These are phyloP conservation scores for Sepiola atlantica DNA, from an alignment of 2,888 invertebrate genomes.

Conservation along the genomic window DNA sequence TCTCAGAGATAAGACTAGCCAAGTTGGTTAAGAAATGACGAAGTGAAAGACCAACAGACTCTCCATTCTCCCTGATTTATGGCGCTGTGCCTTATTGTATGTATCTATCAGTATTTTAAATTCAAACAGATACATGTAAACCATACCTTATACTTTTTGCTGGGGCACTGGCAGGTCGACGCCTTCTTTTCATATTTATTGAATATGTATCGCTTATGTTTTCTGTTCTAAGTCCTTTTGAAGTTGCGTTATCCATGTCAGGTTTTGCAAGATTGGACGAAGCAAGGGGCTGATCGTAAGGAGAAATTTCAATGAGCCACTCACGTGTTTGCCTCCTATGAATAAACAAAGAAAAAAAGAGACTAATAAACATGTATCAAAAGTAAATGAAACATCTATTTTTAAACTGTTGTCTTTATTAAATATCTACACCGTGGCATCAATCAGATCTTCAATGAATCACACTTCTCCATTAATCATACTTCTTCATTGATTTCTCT, in stretches of 20 bases:
- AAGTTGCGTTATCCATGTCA: not conserved
- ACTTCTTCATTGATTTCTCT: no score
- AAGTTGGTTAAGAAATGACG: no score
- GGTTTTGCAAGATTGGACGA: not conserved
- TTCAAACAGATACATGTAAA: not conserved
- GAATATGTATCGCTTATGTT: not conserved
- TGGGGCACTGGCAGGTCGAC: not conserved
- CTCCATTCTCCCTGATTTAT: no score
- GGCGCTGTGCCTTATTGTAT: no score
- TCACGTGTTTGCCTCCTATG: not conserved
- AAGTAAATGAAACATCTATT: not conserved
- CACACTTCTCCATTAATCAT: no score
- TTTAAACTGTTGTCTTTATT: not conserved
- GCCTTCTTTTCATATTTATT: not conserved
- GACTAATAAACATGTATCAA: not conserved
- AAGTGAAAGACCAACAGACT: no score
- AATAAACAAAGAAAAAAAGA: not conserved
- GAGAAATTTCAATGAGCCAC: not conserved
- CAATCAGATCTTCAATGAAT: no score
- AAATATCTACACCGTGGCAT: not conserved
- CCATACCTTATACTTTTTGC: slow-evolving; percentile 16
- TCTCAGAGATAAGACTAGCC: no score
- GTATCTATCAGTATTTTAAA: no score
- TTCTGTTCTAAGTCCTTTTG: not conserved
- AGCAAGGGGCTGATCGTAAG: not conserved